Base-by-base conservation (phyloP, 2,113 vertebrate genomes). In the Solea solea region DNA sequence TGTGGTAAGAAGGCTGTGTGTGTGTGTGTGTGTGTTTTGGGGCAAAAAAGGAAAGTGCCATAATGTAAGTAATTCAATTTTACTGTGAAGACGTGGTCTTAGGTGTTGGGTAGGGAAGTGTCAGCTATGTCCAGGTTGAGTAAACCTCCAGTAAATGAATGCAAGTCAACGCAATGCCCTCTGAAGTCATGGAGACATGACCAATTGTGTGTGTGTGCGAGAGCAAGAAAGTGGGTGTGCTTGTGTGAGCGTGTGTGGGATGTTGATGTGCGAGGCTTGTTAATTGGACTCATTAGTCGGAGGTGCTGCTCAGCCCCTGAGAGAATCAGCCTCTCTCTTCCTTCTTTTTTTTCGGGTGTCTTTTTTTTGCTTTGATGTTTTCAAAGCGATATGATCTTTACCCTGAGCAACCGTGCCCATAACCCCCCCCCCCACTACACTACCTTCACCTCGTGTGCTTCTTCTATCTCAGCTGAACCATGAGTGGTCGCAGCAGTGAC, bases 261-360 rank as follows among this genome's bases (percentile, higher is more conserved):
- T 6, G 77, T 74, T 73, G 41, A 64, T 74, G 78, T 66, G 52
- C 27, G 15, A 25, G 65, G 67, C 81, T 86, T 79, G 70, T 80
- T 92, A 92, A 90, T 90, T 90, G 87, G 74, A 86, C 88, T 92
- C 88, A 90, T 92, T 91, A 92, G 80, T 51, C 62, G 14, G 82
- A 82, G 82, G 81, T 78, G 86, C 82, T 76, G 86, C 88, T 74
- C 42, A 21, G 78, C 81, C 87, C 81, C 84, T 74, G 78, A 83
- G 88, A 88, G 84, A 86, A 87, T 72, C 70, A 7, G 72, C 76
- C 76, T 71, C 51, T 52, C 61, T 76, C 69, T 81, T 75, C 48
- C 58, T 71, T 57, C 74, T n/a, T 10, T 13, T 8, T 25, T 42
- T 68, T 76, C 80, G 82, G 78, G 65, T 63, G 72, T 68, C 75